Conservation (phyloP, 2,113 vertebrate species). For the Thomomys bottae region DNA sequence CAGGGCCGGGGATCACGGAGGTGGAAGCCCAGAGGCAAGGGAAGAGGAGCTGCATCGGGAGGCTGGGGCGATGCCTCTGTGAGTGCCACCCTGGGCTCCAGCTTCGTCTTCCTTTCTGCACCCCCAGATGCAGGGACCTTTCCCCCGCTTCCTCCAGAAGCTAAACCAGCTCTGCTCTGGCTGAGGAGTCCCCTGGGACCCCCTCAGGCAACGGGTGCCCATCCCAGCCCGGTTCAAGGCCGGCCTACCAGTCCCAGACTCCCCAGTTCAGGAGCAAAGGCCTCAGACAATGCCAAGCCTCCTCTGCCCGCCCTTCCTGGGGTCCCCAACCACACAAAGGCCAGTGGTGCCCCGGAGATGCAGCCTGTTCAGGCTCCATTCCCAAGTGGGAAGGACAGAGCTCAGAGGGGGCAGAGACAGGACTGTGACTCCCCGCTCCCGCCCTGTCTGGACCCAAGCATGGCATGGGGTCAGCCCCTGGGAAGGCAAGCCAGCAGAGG, state of each 20-base stretch:
- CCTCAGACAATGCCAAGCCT: background rate
- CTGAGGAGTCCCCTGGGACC: constrained; percentile 59
- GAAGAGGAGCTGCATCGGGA: no score
- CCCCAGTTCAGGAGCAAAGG: background rate
- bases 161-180: constrained; percentile 79
- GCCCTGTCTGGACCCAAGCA: background rate
- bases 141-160: constrained; percentile 84
- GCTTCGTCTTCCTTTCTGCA: constrained; percentile 72
- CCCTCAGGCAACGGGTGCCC: background rate
- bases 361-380: background rate
- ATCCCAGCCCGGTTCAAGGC: background rate
- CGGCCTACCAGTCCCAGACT: background rate
- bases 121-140: constrained; percentile 82
- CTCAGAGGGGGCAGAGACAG: background rate
- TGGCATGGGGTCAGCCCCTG: background rate
- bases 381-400: background rate
- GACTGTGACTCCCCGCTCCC: background rate
- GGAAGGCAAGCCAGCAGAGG: fast-evolving
- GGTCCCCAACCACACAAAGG: no score
- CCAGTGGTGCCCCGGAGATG: background rate
- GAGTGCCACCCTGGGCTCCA: background rate
- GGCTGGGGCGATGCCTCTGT: no score
- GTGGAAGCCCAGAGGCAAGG: no score
- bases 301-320: no score
- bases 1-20: no score